Evolutionary conservation across 2,888 invertebrate genomes (phyloP), one percentile per base, ranked within the genome.

Genomic region (Conus canariensis): DNA sequence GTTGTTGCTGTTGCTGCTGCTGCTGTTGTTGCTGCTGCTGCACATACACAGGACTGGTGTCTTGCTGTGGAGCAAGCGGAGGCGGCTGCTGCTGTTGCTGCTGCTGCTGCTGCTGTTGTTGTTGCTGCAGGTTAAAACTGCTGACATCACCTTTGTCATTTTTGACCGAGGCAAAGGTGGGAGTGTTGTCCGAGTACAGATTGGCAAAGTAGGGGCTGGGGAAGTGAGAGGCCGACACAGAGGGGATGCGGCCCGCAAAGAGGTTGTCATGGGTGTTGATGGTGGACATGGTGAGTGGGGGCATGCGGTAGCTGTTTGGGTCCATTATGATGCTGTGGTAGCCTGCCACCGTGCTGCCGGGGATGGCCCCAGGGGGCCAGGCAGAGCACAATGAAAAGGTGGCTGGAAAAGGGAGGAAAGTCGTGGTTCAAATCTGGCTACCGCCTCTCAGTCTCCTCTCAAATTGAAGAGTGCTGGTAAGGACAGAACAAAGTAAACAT

Each of bases 201-300:
- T 89, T 89, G 56, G 89, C 89, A n/a, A 89, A 89, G 89, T 89
- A 89, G 25, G 89, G 89, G 56, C 85, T 85, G 56, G 89, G 89
- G 59, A 89, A 89, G 30, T 85, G 85, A 4, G 89, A 67, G 59
- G 89, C 30, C 25, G 89, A 64, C 85, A 89, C 85, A 12, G 88
- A 58, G 1, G 89, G 85, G 56, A 89, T 85, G 16, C 89, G 67
- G 6, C 59, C 64, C 14, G 89, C 64, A n/a, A 89, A 89, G 25
- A 89, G 83, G 56, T 89, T 85, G 85, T 89, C 89, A 7, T 85
- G 85, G n/a, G 89, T 89, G 85, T 89, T 89, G 85, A 89, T 89
- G n/a, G 89, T 89, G 83, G 89, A 74, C 85, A 89, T 67, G 30
- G 89, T 83, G 74, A 89, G 85, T 25, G 89, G 74, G 14, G 89